A percentile compares a stretch with the other conserved stretches of the same genome.
These are phyloP conservation scores for Drosophila planitibia DNA, from an alignment of 2,888 invertebrate species.

Conservation along the genomic window DNA sequence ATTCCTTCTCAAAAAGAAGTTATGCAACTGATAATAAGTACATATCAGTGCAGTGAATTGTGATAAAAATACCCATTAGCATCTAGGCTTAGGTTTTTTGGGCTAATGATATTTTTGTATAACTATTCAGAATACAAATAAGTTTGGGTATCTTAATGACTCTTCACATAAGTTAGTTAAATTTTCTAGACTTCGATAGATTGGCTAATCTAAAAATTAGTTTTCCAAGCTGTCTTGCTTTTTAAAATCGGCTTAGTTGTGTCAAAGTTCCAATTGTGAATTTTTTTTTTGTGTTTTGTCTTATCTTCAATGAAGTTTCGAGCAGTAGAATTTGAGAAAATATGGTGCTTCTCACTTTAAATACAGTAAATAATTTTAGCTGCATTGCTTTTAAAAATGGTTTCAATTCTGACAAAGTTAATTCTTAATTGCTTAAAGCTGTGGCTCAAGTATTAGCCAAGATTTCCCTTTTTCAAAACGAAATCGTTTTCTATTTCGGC, in stretches of 20 bases:
- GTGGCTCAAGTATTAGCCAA: background rate
- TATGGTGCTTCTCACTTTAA: background rate
- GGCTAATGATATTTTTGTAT: background rate
- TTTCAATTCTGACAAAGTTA: background rate
- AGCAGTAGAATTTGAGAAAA: background rate
- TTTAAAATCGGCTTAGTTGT: background rate
- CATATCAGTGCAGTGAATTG: background rate
- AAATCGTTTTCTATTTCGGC: conserved; percentile 15
- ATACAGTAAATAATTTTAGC: background rate
- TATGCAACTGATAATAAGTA: background rate
- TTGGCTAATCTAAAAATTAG: background rate
- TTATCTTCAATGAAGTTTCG: background rate
- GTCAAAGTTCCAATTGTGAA: background rate
- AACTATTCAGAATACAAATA: background rate
- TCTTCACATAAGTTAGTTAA: background rate
- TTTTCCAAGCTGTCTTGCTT: background rate
- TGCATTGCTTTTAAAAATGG: background rate
- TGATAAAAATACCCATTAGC: background rate
- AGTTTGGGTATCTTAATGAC: background rate
- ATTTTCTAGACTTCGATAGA: background rate
- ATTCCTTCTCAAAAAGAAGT: background rate
- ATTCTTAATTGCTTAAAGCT: background rate
- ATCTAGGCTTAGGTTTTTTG: no score
- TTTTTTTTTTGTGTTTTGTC: background rate
- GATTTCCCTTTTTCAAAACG: background rate